phyloP scores from a whole-genome alignment of 2,113 vertebrate species.

The Tragelaphus strepsiceros region DNA sequence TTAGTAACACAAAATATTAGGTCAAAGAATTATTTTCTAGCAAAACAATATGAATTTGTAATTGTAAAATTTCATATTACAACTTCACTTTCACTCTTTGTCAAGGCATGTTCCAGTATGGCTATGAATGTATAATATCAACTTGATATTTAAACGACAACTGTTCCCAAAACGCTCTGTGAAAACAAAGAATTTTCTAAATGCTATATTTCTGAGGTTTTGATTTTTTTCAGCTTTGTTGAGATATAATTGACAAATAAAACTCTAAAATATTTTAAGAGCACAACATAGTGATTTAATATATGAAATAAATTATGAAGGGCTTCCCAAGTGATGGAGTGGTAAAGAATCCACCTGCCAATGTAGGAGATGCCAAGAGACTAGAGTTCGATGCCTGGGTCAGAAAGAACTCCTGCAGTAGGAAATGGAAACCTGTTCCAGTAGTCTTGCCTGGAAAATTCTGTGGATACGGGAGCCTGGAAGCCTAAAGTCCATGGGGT shows the following conservation, averaged over 20 bases:
- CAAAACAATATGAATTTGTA: background rate
- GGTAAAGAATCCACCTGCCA: background rate
- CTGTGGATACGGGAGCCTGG: background rate
- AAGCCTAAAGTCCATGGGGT: background rate
- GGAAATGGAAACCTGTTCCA: background rate
- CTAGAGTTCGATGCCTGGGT: background rate
- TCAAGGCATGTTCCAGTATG: fast-evolving
- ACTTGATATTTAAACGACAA: background rate
- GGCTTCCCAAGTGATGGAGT: background rate
- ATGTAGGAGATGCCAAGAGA: background rate
- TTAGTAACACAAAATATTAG: background rate
- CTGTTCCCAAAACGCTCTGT: background rate
- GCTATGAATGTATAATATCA: background rate
- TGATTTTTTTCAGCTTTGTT: background rate
- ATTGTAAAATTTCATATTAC: background rate
- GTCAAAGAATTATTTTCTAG: background rate
- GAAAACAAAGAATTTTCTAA: background rate
- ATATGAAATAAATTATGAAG: background rate
- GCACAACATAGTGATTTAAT: background rate
- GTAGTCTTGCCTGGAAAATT: background rate
- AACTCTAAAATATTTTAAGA: background rate
- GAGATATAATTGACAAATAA: background rate
- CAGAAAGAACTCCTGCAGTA: background rate
- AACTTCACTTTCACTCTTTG: background rate
- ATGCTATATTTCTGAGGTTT: background rate